These are phyloP conservation scores for Tenthredo distinguenda DNA, from an alignment of 2,888 invertebrate genomes.

Conservation along the genomic window DNA sequence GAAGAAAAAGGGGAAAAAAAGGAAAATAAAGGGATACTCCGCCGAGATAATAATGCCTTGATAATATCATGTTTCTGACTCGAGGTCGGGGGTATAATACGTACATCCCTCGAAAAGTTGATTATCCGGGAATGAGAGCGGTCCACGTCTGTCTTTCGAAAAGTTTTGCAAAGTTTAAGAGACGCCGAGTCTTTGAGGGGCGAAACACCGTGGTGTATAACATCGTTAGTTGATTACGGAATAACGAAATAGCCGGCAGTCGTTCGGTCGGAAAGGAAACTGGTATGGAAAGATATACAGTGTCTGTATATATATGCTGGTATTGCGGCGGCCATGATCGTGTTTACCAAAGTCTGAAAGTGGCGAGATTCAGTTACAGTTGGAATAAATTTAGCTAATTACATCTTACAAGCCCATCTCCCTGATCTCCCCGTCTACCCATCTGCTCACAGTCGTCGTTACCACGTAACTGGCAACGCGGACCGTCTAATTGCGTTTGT, in stretches of 20 bases:
- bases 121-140: not conserved
- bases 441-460: slow-evolving; percentile 46
- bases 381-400: slow-evolving; percentile 50
- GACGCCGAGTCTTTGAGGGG: not conserved
- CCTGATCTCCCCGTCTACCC: slow-evolving; percentile 33
- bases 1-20: too few relatives aligned
- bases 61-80: not conserved
- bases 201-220: not conserved
- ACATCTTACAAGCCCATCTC: slow-evolving; percentile 51
- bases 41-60: not conserved
- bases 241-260: not conserved
- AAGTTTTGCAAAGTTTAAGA: slow-evolving; percentile 1
- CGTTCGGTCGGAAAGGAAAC: not conserved
- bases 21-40: not conserved
- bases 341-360: slow-evolving; percentile 49
- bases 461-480: slow-evolving; percentile 47
- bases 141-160: not conserved
- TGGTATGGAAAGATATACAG: not conserved
- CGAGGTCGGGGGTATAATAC: not conserved
- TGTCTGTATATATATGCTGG: not conserved
- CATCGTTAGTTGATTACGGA: slow-evolving; percentile 15
- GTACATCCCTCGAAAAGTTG: not conserved
- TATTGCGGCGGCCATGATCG: slow-evolving; percentile 40
- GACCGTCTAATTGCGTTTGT: slow-evolving; percentile 52
- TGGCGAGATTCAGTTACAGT: slow-evolving; percentile 49